Conservation (phyloP, 2,113 vertebrate species). For the Paraplagusia blochii region DNA sequence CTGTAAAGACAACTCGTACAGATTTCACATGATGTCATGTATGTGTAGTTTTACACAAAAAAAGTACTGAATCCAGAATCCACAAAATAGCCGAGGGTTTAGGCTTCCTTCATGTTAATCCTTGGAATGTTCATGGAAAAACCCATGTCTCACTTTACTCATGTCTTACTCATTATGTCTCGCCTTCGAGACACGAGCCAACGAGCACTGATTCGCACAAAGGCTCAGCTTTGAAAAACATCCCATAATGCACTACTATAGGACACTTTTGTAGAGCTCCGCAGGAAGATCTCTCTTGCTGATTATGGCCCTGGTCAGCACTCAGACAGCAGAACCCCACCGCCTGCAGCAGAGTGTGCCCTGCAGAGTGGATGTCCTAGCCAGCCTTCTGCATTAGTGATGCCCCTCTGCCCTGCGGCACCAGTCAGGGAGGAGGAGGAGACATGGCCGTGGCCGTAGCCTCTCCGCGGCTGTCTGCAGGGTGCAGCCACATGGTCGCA, state of each 20-base stretch:
- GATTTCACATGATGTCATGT: too few species aligned
- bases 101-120: too few species aligned
- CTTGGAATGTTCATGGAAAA: background rate
- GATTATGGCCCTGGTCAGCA: conserved; percentile 49
- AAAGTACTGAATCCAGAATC: too few species aligned
- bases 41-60: too few species aligned
- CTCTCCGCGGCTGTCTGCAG: conserved; percentile 54
- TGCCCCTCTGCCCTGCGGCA: conserved; percentile 56
- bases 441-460: conserved; percentile 39
- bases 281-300: conserved; percentile 55
- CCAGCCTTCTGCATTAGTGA: conserved; percentile 65
- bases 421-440: conserved; percentile 52
- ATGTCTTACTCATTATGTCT: conserved; percentile 5
- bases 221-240: conserved; percentile 20
- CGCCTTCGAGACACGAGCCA: conserved; percentile 8
- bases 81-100: too few species aligned
- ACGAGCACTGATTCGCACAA: conserved; percentile 18
- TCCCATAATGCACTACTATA: conserved; percentile 16
- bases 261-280: conserved; percentile 48
- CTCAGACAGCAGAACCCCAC: conserved; percentile 56
- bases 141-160: background rate
- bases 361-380: conserved; percentile 59
- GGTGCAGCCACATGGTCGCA: conserved; percentile 61
- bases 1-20: too few species aligned
- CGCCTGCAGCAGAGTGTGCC: conserved; percentile 56